Conservation (phyloP, 2,888 invertebrate genomes). For the Dryocosmus kuriphilus region DNA sequence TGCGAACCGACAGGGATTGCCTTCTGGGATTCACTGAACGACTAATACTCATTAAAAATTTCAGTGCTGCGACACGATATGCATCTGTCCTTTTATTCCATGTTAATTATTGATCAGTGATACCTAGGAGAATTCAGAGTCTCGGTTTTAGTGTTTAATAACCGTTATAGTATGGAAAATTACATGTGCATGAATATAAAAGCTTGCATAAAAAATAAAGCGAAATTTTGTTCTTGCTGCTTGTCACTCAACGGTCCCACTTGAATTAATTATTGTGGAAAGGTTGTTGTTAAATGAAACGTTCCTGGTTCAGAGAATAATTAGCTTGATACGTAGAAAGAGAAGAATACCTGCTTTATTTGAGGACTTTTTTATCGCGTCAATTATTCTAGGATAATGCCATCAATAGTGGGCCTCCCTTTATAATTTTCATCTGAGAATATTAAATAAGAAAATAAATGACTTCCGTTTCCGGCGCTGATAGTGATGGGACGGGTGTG, state of each 20-base stretch:
- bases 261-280: not conserved
- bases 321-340: not conserved
- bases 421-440: no score
- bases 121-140: not conserved
- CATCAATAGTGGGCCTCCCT: no score
- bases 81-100: not conserved
- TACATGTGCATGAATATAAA: not conserved
- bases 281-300: not conserved
- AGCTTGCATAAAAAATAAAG: not conserved
- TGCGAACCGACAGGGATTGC: not conserved
- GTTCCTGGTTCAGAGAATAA: not conserved
- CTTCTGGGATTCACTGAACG: slow-evolving; percentile 21
- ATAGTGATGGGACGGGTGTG: no score
- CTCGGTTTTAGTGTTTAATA: not conserved
- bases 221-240: not conserved
- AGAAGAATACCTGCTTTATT: not conserved
- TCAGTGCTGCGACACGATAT: not conserved
- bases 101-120: slow-evolving; percentile 31
- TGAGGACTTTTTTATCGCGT: not conserved
- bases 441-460: no score
- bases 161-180: slow-evolving; percentile 5
- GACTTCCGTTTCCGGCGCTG: no score
- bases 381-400: not conserved
- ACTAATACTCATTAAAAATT: slow-evolving; percentile 16
- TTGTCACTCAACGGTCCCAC: not conserved